These are phyloP conservation scores for Sceloporus undulatus DNA, from an alignment of 2,113 vertebrate species.

Conservation along the genomic window DNA sequence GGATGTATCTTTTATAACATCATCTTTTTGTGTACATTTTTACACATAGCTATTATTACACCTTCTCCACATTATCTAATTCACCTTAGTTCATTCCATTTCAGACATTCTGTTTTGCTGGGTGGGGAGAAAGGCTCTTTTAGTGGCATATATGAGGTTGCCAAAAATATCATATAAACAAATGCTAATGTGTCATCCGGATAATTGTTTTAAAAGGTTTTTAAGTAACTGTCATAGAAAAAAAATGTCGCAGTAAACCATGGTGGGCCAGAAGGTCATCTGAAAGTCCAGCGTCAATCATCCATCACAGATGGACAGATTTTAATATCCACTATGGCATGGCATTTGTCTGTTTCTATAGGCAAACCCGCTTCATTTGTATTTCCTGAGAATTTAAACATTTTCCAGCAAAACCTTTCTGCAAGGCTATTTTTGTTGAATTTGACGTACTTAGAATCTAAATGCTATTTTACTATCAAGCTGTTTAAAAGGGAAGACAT, in stretches of 20 bases:
- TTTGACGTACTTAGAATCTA: neutral
- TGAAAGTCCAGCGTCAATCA: neutral
- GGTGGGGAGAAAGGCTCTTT: constrained; percentile 1
- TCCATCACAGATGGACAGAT: neutral
- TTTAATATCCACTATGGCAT: neutral
- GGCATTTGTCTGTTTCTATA: neutral
- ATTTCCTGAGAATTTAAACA: neutral
- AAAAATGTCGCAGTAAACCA: neutral
- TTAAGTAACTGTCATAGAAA: fast-evolving
- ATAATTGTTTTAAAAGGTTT: neutral
- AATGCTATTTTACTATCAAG: neutral
- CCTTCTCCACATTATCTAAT: neutral
- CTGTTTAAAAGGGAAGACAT: constrained; percentile 9
- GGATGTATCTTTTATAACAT: neutral
- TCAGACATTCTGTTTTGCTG: neutral
- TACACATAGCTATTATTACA: neutral
- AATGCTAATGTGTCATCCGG: neutral
- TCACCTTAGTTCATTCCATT: neutral
- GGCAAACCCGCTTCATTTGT: neutral
- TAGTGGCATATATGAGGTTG: constrained; percentile 2
- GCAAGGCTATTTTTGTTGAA: neutral
- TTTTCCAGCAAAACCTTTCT: neutral
- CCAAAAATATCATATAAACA: neutral
- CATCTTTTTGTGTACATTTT: neutral
- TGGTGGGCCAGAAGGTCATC: neutral